A percentile compares a stretch with the other conserved stretches of the same genome.
phyloP scores from a whole-genome alignment of 2,113 vertebrate species.

The Porphyrio hochstetteri region DNA sequence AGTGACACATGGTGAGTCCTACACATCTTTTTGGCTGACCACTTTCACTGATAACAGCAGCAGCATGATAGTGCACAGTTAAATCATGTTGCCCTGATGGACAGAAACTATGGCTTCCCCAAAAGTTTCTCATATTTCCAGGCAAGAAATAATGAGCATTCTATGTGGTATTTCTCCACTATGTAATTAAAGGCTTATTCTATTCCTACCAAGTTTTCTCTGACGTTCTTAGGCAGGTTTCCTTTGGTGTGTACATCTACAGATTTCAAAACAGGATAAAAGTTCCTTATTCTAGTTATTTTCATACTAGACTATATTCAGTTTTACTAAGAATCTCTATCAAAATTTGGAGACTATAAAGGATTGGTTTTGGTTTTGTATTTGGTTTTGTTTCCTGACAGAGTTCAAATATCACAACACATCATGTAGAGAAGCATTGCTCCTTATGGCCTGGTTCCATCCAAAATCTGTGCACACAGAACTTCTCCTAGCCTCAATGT shows the following conservation, averaged over 20 bases:
- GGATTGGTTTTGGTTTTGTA: neutral
- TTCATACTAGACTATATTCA: neutral
- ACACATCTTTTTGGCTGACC: neutral
- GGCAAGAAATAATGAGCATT: neutral
- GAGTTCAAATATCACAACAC: neutral
- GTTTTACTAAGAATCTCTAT: neutral
- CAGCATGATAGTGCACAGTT: neutral
- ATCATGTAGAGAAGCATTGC: neutral
- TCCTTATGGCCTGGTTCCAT: neutral
- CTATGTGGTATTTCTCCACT: neutral
- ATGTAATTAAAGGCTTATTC: neutral
- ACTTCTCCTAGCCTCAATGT: neutral
- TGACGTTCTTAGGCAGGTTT: neutral
- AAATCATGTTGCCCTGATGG: neutral
- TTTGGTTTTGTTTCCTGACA: neutral
- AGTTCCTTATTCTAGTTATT: neutral
- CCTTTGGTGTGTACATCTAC: neutral
- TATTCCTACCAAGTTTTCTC: neutral
- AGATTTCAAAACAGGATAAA: neutral
- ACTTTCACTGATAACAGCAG: neutral
- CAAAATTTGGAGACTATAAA: neutral
- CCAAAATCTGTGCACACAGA: neutral
- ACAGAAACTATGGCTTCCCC: neutral
- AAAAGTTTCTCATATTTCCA: neutral
- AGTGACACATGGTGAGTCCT: fast-evolving